phyloP scores from a whole-genome alignment of 2,113 vertebrate species.

The Spermophilus dauricus region DNA sequence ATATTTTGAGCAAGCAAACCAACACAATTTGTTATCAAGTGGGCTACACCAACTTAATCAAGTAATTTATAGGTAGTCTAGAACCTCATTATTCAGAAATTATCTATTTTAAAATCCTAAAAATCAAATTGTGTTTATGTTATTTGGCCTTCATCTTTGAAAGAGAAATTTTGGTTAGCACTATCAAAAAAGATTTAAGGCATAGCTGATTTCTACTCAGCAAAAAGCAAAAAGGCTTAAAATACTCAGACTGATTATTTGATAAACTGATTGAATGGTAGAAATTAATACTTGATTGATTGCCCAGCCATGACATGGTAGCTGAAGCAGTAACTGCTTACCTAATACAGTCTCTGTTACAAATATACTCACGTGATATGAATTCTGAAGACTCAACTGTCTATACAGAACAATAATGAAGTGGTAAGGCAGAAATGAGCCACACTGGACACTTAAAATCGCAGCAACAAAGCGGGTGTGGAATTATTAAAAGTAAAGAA shows the following conservation, averaged over 20 bases:
- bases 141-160: conserved; percentile 2
- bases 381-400: neutral
- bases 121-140: neutral
- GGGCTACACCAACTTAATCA: neutral
- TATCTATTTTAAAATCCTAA: neutral
- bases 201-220: neutral
- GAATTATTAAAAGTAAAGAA: neutral
- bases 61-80: neutral
- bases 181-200: neutral
- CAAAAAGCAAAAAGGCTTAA: neutral
- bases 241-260: neutral
- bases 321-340: neutral
- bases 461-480: neutral
- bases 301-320: neutral
- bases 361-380: neutral
- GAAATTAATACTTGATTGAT: neutral
- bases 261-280: neutral
- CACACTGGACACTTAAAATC: neutral
- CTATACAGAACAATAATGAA: neutral
- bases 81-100: neutral
- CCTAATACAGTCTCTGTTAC: neutral
- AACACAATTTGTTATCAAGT: neutral
- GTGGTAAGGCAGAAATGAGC: neutral
- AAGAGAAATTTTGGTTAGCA: neutral
- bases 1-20: conserved; percentile 14